A percentile compares a stretch with the other conserved stretches of the same genome.
phyloP scores from a whole-genome alignment of 2,113 vertebrate species.

The Sitta europaea region DNA sequence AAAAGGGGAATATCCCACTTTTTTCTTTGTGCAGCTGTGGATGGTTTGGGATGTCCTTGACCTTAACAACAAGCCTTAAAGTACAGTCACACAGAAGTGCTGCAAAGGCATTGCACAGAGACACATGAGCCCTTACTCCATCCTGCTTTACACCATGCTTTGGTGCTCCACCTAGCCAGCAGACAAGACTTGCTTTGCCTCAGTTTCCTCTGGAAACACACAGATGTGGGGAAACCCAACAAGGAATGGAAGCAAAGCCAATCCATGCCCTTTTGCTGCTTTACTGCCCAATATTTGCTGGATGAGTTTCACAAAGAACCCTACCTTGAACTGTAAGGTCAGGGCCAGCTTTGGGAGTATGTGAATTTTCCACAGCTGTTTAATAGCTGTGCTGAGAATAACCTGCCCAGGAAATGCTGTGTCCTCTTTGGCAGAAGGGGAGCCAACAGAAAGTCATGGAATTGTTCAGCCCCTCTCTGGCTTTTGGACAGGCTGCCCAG shows the following conservation, averaged over 20 bases:
- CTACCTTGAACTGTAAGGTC: background rate
- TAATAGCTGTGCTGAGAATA: background rate
- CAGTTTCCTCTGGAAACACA: background rate
- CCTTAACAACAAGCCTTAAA: background rate
- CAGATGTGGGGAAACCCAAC: background rate
- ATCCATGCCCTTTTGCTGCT: background rate
- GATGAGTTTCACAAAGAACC: background rate
- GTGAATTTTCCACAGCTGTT: background rate
- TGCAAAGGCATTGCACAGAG: background rate
- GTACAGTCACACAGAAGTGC: background rate
- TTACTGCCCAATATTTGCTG: background rate
- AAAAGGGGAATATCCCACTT: background rate
- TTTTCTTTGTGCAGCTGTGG: background rate
- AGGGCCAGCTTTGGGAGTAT: background rate
- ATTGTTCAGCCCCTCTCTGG: rapidly evolving
- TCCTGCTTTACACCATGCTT: background rate
- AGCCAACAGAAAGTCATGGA: background rate
- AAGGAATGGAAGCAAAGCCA: background rate
- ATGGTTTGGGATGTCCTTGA: rapidly evolving
- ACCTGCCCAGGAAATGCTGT: background rate
- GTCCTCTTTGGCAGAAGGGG: background rate
- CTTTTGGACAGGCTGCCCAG: background rate
- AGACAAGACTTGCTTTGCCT: background rate
- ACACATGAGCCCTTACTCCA: background rate
- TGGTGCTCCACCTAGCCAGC: background rate